Evolutionary conservation across 2,797 vertebrate species (phyloP).

Genomic region (Lates japonicus): DNA sequence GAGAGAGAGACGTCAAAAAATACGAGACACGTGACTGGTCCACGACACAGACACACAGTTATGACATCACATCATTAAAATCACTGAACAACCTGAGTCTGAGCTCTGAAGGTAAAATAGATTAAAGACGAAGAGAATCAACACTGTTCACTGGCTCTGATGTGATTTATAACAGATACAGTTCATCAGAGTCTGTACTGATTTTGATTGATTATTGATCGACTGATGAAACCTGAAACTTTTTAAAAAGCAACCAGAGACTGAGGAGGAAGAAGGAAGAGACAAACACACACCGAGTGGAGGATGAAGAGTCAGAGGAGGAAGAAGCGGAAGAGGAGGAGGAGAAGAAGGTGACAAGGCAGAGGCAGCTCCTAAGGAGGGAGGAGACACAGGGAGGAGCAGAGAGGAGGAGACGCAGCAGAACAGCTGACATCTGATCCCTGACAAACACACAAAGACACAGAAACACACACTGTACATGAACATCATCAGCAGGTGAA

Average conservation of each 20-base stretch:
- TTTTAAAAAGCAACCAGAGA: not conserved
- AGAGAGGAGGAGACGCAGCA: conserved; percentile 69
- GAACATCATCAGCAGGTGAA: no score
- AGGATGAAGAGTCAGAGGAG: conserved; percentile 67
- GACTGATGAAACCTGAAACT: no score
- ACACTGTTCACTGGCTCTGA: no score
- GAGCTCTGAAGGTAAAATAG: no score
- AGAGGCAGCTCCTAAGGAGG: conserved; percentile 76
- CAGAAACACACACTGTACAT: no score
- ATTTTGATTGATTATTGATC: no score
- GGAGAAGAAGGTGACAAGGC: conserved; percentile 76
- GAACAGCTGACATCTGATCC: conserved; percentile 56
- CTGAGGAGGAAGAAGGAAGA: not conserved
- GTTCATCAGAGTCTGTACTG: no score
- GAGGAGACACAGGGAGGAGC: conserved; percentile 80
- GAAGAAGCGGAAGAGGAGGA: conserved; percentile 63
- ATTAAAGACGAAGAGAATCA: no score
- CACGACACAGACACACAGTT: not conserved
- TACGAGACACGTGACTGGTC: not conserved
- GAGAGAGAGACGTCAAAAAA: conserved; percentile 13
- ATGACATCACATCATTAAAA: not conserved
- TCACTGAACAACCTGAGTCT: no score
- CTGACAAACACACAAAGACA: conserved; percentile 40
- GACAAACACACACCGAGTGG: conserved; percentile 61
- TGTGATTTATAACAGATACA: no score